Evolutionary conservation across 53 echinoderm and acorn worm genomes (phyloP).

Genomic region (Arbacia lixula): DNA sequence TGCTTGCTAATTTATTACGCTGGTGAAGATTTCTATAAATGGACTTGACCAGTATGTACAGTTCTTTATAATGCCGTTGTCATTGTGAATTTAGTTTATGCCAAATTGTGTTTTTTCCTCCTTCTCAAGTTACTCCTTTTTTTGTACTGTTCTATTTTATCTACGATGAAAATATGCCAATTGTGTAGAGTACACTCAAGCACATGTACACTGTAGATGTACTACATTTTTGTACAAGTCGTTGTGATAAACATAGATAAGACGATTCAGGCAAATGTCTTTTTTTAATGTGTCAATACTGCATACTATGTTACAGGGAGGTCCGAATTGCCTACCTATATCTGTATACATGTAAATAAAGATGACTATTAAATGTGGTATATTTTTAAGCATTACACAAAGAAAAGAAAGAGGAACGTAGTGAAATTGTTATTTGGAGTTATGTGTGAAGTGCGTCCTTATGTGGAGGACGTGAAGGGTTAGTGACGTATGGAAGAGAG

Average conservation of each 20-base stretch:
- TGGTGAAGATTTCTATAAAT: too few species aligned
- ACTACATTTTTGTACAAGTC: constrained; percentile 27
- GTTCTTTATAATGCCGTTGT: constrained; percentile 2
- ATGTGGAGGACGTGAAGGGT: background rate
- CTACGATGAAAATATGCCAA: constrained; percentile 16
- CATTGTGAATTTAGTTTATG: constrained; percentile 14
- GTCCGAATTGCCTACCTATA: constrained; percentile 38
- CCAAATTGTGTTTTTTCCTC: constrained; percentile 12
- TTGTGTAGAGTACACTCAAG: constrained; percentile 17
- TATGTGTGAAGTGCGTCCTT: background rate
- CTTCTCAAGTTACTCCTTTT: constrained; percentile 7
- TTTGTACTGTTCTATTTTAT: background rate
- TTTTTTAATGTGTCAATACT: constrained; percentile 18
- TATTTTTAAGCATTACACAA: constrained; percentile 80
- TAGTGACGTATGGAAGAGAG: background rate
- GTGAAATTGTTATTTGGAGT: background rate
- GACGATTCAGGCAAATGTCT: background rate
- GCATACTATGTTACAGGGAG: constrained; percentile 18
- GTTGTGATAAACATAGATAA: constrained; percentile 35
- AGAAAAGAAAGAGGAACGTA: background rate
- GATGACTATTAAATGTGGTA: constrained; percentile 85
- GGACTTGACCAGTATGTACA: constrained; percentile 29
- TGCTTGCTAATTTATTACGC: too few species aligned
- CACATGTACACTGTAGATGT: constrained; percentile 17
- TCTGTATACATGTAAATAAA: constrained; percentile 76